A percentile compares a stretch with the other conserved stretches of the same genome.
Conservation (phyloP, 2,888 invertebrate genomes). For the Lasioglossum calceatum region DNA sequence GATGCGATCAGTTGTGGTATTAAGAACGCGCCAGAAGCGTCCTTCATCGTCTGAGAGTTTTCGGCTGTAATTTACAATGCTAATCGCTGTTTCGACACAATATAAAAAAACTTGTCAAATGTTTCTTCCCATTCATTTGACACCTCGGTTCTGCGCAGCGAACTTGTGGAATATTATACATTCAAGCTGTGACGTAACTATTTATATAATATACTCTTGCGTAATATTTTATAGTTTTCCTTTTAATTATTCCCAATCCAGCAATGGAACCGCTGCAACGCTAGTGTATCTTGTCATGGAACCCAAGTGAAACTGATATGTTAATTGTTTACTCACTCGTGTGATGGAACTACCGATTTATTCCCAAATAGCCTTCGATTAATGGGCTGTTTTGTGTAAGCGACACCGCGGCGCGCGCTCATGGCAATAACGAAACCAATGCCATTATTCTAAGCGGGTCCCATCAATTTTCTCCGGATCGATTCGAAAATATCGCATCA, state of each 20-base stretch:
- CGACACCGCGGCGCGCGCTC: too few relatives aligned
- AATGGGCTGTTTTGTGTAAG: conserved; percentile 15
- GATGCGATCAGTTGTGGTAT: background rate
- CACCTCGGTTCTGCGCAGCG: background rate
- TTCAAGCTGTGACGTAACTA: background rate
- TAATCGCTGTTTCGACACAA: background rate
- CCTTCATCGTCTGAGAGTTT: background rate
- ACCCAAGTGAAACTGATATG: background rate
- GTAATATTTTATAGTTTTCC: background rate
- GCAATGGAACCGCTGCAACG: background rate
- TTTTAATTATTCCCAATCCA: background rate
- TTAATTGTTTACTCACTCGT: background rate
- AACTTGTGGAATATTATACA: background rate
- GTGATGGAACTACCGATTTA: conserved; percentile 4
- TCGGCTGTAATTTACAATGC: background rate
- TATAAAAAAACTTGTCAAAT: background rate
- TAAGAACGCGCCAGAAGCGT: background rate
- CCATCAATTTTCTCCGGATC: conserved; percentile 28
- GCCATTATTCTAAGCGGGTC: conserved; percentile 16
- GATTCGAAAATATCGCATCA: conserved; percentile 14
- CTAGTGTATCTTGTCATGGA: background rate
- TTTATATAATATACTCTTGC: background rate
- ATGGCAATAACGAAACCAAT: background rate
- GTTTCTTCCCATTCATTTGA: background rate
- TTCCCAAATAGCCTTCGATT: conserved; percentile 19